Evolutionary conservation across 2,113 vertebrate genomes (phyloP), one percentile per base, ranked within the genome.

Genomic region (Micronisus gabar): DNA sequence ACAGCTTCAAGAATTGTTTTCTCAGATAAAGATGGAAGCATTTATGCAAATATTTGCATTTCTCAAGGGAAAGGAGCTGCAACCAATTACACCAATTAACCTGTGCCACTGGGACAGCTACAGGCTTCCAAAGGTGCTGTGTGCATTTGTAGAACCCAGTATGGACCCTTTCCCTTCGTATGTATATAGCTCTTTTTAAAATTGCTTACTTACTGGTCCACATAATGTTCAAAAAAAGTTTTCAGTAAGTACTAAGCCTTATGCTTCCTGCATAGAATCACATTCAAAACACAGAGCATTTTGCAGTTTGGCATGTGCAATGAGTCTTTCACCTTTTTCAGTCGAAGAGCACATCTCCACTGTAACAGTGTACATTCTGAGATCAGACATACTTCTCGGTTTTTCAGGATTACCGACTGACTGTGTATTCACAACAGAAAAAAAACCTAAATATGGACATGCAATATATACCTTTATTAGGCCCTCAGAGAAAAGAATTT

Each of bases 401-500:
- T 80, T 79, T 58, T 88, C 41, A 75, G 15, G 14, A 72, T 47
- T 78, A 90, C 2, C 3, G 7, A 32, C 25, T 27, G 43, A n/a
- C 19, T 27, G 43, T 5, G 21, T 26, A 83, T 43, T 80, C 21
- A 32, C 15, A 78, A 88, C 7, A 65, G 7, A 83, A 13, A 81
- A 58, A 58, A 52, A 34, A 7, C 15, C 15, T 80, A 78, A 18
- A 7, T 4, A 81, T 7, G 53, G 45, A 82, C 48, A 81, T 50
- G 20, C 82, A 91, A 90, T 36, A 86, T 2, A 61, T 98, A 99
- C 99, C 99, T 99, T 99, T 79, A 99, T 98, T 38, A 99, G 97
- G 63, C 99, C 99, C 96, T 99, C 99, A 71, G 99, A 99, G 98
- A 99, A 99, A 15, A 99, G 99, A 90, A 99, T 99, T 98, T 99